Evolutionary conservation across 1,140 invertebrate genomes (phyloP), one percentile per base, ranked within the genome.

Genomic region (Laupala kohalensis): DNA sequence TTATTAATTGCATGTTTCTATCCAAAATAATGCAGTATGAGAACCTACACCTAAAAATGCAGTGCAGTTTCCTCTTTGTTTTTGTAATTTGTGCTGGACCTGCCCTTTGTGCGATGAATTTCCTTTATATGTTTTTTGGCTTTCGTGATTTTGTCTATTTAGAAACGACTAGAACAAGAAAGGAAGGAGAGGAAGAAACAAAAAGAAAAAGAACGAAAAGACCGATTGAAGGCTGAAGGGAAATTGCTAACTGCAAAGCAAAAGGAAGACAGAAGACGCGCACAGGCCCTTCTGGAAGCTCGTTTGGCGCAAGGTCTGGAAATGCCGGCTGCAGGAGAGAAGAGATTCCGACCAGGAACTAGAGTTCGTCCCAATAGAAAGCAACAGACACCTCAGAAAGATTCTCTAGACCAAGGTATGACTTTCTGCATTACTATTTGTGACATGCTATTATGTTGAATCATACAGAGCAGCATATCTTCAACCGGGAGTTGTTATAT

Each of bases 171-270:
- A 73, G 93, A 96, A 79, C 88, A 93, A 79, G 95, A 95, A 81
- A 86, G 87, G 70, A 96, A 95, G 79, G 91, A 96, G 76, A 89
- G 87, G 74, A 95, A 95, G 78, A 99, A 98, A 78, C 87, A 93
- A 76, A 96, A 96, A 78, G 95, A 98, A 83, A 97, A 97, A 76
- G 95, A 97, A 78, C 87, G 91, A 72, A 95, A 93, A 81, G 94
- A 96, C 79, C 86, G 93, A 77, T 81, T 97, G 53, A 98, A 97
- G 80, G 92, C 92, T 25, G 95, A 98, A 84, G 96, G 97, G 2
- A 98, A 96, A 83, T 82, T 96, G 25, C 80, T 98, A 30, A 96
- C 95, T 5, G 86, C 91, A 0, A 96, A 96, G 81, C 95, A 99
- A 78, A 95, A 93, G 78, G 90, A 93, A 75, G 94, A 95, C 75